phyloP scores from a whole-genome alignment of 1,140 invertebrate species.

The Drosophila miranda region DNA sequence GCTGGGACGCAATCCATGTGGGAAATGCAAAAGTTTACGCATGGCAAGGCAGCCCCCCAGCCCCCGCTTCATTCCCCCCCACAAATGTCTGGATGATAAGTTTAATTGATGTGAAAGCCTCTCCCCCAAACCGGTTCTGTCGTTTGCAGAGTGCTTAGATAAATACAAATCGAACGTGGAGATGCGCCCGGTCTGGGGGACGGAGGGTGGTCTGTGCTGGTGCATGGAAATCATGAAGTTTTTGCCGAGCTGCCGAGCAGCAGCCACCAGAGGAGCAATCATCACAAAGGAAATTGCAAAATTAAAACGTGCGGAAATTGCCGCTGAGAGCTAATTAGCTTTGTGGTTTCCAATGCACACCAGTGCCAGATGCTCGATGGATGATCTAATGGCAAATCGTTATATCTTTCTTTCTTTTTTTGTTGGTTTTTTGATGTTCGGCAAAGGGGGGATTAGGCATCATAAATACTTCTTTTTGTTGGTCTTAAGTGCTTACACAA shows the following conservation, averaged over 20 bases:
- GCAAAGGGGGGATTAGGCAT: no score
- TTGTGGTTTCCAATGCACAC: constrained; percentile 48
- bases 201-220: neutral
- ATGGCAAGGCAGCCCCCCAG: constrained; percentile 5
- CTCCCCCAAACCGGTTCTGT: neutral
- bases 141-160: constrained; percentile 32
- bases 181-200: neutral
- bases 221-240: constrained; percentile 66
- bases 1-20: constrained; percentile 45
- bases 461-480: no score
- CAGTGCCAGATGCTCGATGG: constrained; percentile 36
- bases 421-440: no score
- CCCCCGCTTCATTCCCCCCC: constrained; percentile 9
- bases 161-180: constrained; percentile 63
- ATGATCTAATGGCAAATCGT: constrained; percentile 2
- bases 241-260: constrained; percentile 35
- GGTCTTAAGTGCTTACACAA: no score
- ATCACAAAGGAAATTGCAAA: constrained; percentile 66
- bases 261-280: constrained; percentile 23
- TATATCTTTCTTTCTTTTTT: no score
- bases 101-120: constrained; percentile 64
- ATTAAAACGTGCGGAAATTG: constrained; percentile 76
- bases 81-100: constrained; percentile 54
- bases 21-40: constrained; percentile 69
- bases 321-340: constrained; percentile 70